Conservation (phyloP, 2,888 invertebrate species). For the Dicranocentrus wangi region DNA sequence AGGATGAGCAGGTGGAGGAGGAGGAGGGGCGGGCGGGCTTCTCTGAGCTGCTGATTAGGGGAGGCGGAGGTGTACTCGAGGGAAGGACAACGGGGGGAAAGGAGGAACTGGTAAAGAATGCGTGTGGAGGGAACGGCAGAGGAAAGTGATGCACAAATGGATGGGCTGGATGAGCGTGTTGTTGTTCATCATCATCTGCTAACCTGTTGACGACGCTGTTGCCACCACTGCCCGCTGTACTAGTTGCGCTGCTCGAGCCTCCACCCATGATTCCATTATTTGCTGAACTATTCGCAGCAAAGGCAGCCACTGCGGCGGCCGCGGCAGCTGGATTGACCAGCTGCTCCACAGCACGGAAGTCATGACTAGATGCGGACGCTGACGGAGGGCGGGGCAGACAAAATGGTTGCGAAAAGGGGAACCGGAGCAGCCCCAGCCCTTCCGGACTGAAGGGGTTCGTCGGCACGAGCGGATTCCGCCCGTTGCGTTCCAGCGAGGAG, state of each 20-base stretch:
- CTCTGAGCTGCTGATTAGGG: neutral
- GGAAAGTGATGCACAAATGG: conserved; percentile 7
- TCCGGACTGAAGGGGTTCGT: conserved; percentile 56
- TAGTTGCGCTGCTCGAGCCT: neutral
- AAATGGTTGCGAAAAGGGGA: conserved; percentile 72
- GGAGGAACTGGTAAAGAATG: neutral
- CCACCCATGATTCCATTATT: conserved; percentile 5
- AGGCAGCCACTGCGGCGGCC: conserved; percentile 49
- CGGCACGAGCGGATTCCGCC: conserved; percentile 47
- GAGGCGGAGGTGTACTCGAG: neutral
- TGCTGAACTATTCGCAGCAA: conserved; percentile 16
- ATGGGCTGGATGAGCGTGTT: neutral
- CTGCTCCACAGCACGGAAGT: conserved; percentile 73
- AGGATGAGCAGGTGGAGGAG: neutral
- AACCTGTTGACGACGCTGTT: conserved; percentile 14
- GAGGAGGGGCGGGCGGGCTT: neutral
- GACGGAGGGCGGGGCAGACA: conserved; percentile 67
- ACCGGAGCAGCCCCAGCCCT: conserved; percentile 69
- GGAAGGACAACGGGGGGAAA: neutral
- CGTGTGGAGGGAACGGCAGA: conserved; percentile 29
- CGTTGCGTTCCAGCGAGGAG: conserved; percentile 12
- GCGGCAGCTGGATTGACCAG: conserved; percentile 69
- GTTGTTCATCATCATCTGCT: conserved; percentile 9
- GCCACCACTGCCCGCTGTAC: neutral
- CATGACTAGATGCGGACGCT: conserved; percentile 72